Evolutionary conservation across 2,797 vertebrate species (phyloP), one percentile per base, ranked within the genome.

Genomic region (Gymnoscopelus braueri): DNA sequence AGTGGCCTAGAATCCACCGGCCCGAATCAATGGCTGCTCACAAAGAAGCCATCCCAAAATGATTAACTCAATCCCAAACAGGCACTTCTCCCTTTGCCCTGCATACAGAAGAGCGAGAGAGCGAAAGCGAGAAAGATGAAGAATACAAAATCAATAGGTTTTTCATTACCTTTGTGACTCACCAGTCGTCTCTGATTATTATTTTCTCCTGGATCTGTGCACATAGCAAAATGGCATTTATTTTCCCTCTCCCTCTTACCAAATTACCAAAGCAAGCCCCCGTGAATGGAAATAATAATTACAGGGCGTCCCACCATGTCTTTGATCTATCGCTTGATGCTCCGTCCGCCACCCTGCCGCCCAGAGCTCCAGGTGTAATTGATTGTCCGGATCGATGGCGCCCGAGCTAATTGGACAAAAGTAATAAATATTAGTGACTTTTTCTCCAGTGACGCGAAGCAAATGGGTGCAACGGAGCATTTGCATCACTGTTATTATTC

Each of bases 341-440:
- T 80, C 71, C 63, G 48, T 69, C 57, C 44, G 65, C 67, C 60
- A 69, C 67, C 5, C 39, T 8, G 5, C 39, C 39, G 9, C 39
- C 39, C 39, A 2, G 39, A 4, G 67, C 73, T 39, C 56, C 80
- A 78, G 86, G 82, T 82, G 63, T 59, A 60, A 91, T 90, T 84
- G 88, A 90, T 85, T 75, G 50, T 55, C 51, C 26, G 24, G 77
- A 86, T 88, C 81, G 15, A 86, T 88, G 44, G 52, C 2, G 44
- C 73, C 73, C 58, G 57, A 80, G 81, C 82, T 92, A 91, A 91
- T 90, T 92, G 80, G 74, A 81, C 67, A 70, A 79, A 81, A 79
- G 59, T 75, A 83, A 88, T 88, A 89, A 85, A 91, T 90, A 88
- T 88, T 86, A 88, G 59, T 44, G 78, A 48, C 60, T 72, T 75